These are phyloP conservation scores for Urocyon cinereoargenteus DNA, from an alignment of 2,797 vertebrate species.

Conservation along the genomic window DNA sequence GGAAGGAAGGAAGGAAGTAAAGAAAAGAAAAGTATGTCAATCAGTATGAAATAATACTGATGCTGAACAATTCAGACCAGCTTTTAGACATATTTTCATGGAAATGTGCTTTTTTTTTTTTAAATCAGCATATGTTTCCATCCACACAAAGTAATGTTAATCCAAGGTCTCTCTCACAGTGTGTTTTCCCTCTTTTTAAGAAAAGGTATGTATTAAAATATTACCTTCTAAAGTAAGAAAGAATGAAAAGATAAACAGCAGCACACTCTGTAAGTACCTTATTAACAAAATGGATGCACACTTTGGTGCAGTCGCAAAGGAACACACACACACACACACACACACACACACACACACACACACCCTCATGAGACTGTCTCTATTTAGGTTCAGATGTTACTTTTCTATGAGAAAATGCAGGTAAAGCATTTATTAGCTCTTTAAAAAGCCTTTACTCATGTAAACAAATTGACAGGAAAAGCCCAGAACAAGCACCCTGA, in stretches of 20 bases:
- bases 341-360: not conserved
- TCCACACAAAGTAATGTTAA: not conserved
- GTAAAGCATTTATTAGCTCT: constrained; percentile 77
- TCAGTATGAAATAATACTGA: constrained; percentile 22
- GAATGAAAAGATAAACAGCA: not conserved
- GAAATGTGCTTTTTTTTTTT: not conserved
- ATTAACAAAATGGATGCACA: constrained; percentile 60
- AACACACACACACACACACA: not conserved
- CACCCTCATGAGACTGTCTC: constrained; percentile 9
- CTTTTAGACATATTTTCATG: not conserved
- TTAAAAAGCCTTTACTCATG: constrained; percentile 77
- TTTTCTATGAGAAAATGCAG: constrained; percentile 72
- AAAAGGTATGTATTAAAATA: not conserved
- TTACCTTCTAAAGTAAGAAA: not conserved
- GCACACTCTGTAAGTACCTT: constrained; percentile 20
- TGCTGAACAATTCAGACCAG: not conserved
- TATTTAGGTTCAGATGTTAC: constrained; percentile 71
- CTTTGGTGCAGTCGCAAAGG: constrained; percentile 67
- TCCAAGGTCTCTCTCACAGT: not conserved
- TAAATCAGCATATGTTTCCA: not conserved
- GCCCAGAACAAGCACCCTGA: constrained; percentile 68
- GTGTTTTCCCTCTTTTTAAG: not conserved
- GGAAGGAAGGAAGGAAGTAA: not conserved
- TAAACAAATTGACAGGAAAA: constrained; percentile 84
- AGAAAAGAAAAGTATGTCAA: not conserved